Evolutionary conservation across 2,113 vertebrate genomes (phyloP).

Genomic region (Psilopogon haemacephalus): DNA sequence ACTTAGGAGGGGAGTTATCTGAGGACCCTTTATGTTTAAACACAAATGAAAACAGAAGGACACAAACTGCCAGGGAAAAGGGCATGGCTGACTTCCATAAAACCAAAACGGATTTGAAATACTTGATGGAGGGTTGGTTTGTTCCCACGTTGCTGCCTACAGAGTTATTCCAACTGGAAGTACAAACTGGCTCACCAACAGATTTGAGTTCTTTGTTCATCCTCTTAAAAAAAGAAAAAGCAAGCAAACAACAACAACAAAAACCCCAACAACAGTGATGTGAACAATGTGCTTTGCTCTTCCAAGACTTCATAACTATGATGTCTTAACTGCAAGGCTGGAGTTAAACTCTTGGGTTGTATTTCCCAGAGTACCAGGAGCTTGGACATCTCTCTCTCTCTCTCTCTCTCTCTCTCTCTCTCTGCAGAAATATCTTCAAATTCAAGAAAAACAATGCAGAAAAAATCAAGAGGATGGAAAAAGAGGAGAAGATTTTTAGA

Average conservation of each 20-base stretch:
- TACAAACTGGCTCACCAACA: not conserved
- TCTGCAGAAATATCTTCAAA: conserved; percentile 64
- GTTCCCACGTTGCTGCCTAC: not conserved
- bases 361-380: not conserved
- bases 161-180: not conserved
- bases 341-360: not conserved
- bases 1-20: not conserved
- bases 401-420: not conserved
- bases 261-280: not conserved
- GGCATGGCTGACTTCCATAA: not conserved
- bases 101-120: not conserved
- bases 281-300: not conserved
- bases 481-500: conserved; percentile 76
- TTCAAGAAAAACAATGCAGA: conserved; percentile 53
- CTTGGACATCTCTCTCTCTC: not conserved
- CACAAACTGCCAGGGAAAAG: not conserved
- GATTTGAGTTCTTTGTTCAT: not conserved
- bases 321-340: too few relatives aligned
- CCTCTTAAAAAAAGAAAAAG: not conserved
- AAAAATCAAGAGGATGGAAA: conserved; percentile 66
- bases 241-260: too few relatives aligned
- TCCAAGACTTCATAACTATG: not conserved
- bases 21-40: not conserved
- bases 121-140: not conserved
- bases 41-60: conserved; percentile 10